Evolutionary conservation across 2,113 vertebrate species (phyloP).

Genomic region (Hyla sarda): DNA sequence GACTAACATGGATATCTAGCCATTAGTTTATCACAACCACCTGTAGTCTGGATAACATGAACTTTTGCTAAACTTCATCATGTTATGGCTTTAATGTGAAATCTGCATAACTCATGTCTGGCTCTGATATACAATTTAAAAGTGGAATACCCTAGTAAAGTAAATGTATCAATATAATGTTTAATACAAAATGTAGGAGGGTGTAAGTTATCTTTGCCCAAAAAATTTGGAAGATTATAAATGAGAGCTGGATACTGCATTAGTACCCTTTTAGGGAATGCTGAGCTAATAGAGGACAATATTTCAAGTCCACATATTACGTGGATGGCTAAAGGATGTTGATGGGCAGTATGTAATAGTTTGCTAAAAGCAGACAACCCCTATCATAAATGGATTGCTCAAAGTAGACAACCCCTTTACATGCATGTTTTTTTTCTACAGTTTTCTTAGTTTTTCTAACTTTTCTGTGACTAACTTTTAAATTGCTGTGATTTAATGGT

Average conservation of each 20-base stretch:
- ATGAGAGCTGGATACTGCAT: neutral
- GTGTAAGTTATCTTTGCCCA: neutral
- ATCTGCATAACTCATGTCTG: neutral
- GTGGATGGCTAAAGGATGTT: too few species aligned
- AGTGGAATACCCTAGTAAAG: neutral
- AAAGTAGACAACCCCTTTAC: too few species aligned
- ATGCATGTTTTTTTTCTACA: too few species aligned
- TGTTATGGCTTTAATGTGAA: neutral
- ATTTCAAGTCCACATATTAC: too few species aligned
- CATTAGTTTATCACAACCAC: constrained; percentile 49
- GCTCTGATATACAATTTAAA: neutral
- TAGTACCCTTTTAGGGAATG: too few species aligned
- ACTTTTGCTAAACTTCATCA: neutral
- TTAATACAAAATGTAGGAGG: neutral
- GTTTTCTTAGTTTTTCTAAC: too few species aligned
- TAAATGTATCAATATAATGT: neutral
- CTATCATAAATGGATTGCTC: too few species aligned
- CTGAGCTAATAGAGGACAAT: too few species aligned
- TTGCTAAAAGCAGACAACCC: too few species aligned
- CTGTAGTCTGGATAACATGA: constrained; percentile 31
- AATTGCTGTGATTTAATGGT: too few species aligned
- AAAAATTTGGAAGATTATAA: neutral
- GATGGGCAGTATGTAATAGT: too few species aligned
- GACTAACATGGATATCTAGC: constrained; percentile 32
- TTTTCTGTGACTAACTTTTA: too few species aligned